phyloP scores from a whole-genome alignment of 1,140 invertebrate species.

The Hydropsyche tenuis region DNA sequence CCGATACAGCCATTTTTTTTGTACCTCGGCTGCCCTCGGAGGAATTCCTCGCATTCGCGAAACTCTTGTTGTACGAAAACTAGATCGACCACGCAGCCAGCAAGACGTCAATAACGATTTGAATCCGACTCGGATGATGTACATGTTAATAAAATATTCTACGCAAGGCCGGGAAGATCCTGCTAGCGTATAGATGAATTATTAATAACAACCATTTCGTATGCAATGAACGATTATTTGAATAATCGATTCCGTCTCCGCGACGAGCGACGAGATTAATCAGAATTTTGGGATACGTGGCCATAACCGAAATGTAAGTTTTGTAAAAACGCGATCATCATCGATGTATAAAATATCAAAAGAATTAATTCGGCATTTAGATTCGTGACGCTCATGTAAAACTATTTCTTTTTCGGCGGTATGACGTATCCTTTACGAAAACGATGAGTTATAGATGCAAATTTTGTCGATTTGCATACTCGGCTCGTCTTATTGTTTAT shows the following conservation, averaged over 20 bases:
- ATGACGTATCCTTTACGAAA: no score
- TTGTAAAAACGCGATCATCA: no score
- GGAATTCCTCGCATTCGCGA: neutral
- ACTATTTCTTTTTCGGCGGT: no score
- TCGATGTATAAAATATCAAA: no score
- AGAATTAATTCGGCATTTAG: no score
- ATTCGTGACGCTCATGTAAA: no score
- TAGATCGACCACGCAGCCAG: neutral
- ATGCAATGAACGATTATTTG: constrained; percentile 14
- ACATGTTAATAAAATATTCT: constrained; percentile 20
- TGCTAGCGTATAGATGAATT: constrained; percentile 13
- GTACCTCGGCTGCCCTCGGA: neutral
- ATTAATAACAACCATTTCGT: constrained; percentile 19
- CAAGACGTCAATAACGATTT: neutral
- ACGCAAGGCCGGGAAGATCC: constrained; percentile 16
- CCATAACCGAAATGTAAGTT: no score
- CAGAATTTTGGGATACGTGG: neutral
- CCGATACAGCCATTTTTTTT: neutral
- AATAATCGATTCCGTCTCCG: constrained; percentile 19
- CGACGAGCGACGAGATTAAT: constrained; percentile 4
- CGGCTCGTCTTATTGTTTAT: no score
- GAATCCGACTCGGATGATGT: neutral
- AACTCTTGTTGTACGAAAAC: neutral
- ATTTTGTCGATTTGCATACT: no score
- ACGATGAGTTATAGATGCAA: no score